Conservation (phyloP, 2,113 vertebrate genomes). For the Strix uralensis region DNA sequence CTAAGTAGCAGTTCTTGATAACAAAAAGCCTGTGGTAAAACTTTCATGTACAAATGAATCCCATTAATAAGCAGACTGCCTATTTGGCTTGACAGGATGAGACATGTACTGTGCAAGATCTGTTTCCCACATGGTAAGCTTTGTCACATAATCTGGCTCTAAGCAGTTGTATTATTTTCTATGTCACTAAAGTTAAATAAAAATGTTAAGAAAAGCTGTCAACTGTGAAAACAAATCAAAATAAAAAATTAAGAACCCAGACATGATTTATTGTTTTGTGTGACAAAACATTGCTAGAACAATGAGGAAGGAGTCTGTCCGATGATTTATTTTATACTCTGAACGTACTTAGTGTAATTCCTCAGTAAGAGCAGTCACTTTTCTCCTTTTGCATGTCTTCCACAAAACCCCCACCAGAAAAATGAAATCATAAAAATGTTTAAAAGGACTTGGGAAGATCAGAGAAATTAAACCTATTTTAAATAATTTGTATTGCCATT, state of each 20-base stretch:
- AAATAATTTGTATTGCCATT: neutral
- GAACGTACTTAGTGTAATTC: neutral
- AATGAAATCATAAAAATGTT: neutral
- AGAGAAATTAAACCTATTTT: neutral
- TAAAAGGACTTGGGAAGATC: neutral
- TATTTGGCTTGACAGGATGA: constrained; percentile 2
- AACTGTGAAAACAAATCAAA: constrained; percentile 13
- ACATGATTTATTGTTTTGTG: neutral
- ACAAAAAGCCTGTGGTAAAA: neutral
- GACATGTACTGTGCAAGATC: neutral
- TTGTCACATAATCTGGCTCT: neutral
- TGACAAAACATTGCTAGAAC: neutral
- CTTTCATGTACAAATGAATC: constrained; percentile 20
- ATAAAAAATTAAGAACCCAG: neutral
- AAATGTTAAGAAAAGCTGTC: neutral
- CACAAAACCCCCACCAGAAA: neutral
- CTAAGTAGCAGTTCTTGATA: neutral
- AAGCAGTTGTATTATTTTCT: constrained; percentile 16
- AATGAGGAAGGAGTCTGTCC: neutral
- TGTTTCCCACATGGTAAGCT: neutral
- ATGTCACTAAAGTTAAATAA: neutral
- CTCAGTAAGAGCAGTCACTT: neutral
- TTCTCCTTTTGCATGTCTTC: neutral
- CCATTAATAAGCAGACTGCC: neutral
- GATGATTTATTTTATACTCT: neutral